A percentile compares a stretch with the other conserved stretches of the same genome.
phyloP scores from a whole-genome alignment of 2,113 vertebrate genomes.

The Edolisoma coerulescens region DNA sequence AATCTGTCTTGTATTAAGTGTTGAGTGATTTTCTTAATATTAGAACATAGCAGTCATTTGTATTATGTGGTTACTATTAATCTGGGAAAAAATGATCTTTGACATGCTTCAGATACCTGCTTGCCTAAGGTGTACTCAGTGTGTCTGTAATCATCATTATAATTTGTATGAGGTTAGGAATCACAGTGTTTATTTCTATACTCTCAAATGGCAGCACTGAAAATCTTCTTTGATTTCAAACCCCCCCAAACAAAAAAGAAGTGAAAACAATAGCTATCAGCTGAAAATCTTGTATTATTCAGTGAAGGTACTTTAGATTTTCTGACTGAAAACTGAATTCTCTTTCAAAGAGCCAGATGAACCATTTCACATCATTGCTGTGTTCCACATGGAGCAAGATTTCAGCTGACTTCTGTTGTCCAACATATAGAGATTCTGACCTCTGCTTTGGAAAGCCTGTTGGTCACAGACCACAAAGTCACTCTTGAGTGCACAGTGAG shows the following conservation, averaged over 20 bases:
- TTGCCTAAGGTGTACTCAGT: not conserved
- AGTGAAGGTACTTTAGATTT: not conserved
- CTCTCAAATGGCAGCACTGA: not conserved
- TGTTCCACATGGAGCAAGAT: not conserved
- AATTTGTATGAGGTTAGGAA: not conserved
- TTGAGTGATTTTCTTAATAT: not conserved
- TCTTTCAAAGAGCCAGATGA: not conserved
- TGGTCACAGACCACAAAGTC: not conserved
- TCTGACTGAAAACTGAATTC: not conserved
- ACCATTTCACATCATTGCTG: not conserved
- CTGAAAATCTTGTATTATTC: not conserved
- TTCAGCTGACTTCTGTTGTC: not conserved
- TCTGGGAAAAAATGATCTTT: not conserved
- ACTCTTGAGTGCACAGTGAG: not conserved
- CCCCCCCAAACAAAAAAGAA: not conserved
- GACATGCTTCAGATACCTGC: not conserved
- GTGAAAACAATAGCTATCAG: not conserved
- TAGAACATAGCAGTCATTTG: not conserved
- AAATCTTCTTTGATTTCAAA: not conserved
- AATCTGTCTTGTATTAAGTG: not conserved
- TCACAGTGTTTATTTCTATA: not conserved
- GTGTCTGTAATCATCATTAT: not conserved
- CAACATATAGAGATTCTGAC: not conserved
- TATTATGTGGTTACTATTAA: not conserved
- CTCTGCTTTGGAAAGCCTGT: not conserved